These are phyloP conservation scores for Urocyon cinereoargenteus DNA, from an alignment of 2,797 vertebrate genomes.

Conservation along the genomic window DNA sequence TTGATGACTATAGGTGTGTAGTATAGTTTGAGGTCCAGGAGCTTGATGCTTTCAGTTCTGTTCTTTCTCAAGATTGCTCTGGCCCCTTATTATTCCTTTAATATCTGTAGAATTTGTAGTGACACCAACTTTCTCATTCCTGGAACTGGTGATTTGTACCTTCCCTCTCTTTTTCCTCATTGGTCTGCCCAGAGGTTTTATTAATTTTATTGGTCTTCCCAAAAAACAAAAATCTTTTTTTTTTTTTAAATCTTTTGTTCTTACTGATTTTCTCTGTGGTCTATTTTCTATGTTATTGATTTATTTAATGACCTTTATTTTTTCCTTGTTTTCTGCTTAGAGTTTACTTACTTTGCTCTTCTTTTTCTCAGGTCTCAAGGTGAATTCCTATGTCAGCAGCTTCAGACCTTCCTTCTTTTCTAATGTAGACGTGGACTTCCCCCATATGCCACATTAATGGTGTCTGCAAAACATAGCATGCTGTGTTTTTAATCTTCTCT, in stretches of 20 bases:
- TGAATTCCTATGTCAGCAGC: neutral
- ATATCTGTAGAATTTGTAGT: neutral
- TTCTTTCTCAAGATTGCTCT: neutral
- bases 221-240: neutral
- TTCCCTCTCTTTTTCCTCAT: neutral
- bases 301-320: neutral
- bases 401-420: neutral
- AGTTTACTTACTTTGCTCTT: neutral
- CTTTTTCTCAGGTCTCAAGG: neutral
- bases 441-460: neutral
- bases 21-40: neutral
- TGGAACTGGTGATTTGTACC: neutral
- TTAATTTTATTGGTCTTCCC: neutral
- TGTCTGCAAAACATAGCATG: neutral
- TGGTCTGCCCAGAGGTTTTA: neutral
- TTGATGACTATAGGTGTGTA: neutral
- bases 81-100: neutral
- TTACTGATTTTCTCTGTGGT: neutral
- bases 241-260: neutral
- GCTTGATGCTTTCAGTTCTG: neutral
- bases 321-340: neutral
- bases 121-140: neutral
- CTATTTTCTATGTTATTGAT: neutral
- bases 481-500: neutral
- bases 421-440: neutral